phyloP scores from a whole-genome alignment of 2,113 vertebrate genomes.

The Camarhynchus parvulus region DNA sequence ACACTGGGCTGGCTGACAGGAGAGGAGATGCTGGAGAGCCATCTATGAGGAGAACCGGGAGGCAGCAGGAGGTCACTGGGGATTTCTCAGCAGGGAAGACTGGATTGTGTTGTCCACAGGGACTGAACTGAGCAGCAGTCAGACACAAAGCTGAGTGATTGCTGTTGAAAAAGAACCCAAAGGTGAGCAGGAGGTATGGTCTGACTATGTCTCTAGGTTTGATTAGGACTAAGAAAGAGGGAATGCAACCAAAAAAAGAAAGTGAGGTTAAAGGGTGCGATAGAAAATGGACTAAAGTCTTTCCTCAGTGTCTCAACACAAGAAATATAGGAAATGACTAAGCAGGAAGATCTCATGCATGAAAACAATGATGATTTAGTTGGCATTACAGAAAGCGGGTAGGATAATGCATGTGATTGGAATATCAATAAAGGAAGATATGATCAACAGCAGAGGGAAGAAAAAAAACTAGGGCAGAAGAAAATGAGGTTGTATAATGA shows the following conservation, averaged over 20 bases:
- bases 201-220: background rate
- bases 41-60: background rate
- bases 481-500: constrained; percentile 27
- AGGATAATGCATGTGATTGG: constrained; percentile 27
- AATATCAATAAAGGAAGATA: constrained; percentile 52
- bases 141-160: background rate
- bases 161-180: background rate
- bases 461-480: background rate
- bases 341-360: constrained; percentile 46
- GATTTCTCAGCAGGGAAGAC: background rate
- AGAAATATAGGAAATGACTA: constrained; percentile 25
- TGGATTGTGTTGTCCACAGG: background rate
- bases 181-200: background rate
- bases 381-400: constrained; percentile 9
- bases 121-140: background rate
- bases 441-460: background rate
- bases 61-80: background rate
- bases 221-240: background rate
- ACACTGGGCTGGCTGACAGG: background rate
- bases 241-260: background rate
- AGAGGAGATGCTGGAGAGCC: background rate
- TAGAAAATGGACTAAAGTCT: background rate
- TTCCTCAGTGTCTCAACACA: background rate
- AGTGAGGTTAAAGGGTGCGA: background rate
- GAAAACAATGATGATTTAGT: constrained; percentile 53